These are phyloP conservation scores for Himantopus leucocephalus DNA, from an alignment of 2,113 vertebrate genomes.

Conservation along the genomic window DNA sequence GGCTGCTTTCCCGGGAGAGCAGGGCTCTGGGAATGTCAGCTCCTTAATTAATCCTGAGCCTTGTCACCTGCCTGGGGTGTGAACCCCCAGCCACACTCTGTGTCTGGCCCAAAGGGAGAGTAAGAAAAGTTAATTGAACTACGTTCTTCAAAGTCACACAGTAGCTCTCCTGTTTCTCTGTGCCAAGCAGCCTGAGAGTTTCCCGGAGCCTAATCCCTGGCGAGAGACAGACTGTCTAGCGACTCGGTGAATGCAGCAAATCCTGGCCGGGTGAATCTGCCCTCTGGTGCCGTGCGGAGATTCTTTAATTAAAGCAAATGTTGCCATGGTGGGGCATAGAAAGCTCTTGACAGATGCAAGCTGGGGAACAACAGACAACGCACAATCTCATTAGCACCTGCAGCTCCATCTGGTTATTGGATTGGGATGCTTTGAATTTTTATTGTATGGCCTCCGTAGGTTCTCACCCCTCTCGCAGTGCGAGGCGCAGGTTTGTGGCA, in stretches of 20 bases:
- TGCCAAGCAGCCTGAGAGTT: neutral
- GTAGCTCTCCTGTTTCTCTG: neutral
- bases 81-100: neutral
- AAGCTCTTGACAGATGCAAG: conserved; percentile 11
- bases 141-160: neutral
- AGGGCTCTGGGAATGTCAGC: neutral
- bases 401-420: conserved; percentile 4
- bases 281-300: neutral
- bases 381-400: conserved; percentile 58
- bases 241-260: neutral
- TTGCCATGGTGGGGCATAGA: conserved; percentile 53
- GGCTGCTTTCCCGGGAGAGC: neutral
- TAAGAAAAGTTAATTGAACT: conserved; percentile 56
- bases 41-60: conserved; percentile 41
- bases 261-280: neutral
- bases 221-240: conserved; percentile 46
- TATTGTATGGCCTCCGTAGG: neutral
- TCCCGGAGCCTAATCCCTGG: conserved; percentile 32
- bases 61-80: neutral
- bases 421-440: conserved; percentile 35
- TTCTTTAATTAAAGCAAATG: conserved; percentile 49
- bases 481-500: neutral
- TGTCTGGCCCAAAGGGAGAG: neutral
- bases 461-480: neutral
- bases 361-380: neutral